Percentiles rank a stretch among this genome's conserved stretches.
Evolutionary conservation across 2,113 vertebrate species (phyloP).

Genomic region (Tetrax tetrax): DNA sequence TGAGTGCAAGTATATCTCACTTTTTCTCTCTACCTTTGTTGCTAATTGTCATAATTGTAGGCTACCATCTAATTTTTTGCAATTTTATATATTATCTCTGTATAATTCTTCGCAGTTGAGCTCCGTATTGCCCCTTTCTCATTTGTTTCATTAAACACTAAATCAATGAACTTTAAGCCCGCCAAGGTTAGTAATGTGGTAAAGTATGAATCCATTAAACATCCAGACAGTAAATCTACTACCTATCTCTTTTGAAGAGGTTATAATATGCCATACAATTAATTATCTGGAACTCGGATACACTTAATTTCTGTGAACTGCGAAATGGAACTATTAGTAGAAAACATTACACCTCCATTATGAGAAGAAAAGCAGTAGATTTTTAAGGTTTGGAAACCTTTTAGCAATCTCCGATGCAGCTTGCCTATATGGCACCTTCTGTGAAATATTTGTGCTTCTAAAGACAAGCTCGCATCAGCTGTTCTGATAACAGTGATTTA

Average conservation of each 20-base stretch:
- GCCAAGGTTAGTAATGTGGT: constrained; percentile 6
- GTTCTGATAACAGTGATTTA: background rate
- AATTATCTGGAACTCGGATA: constrained; percentile 5
- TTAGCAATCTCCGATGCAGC: background rate
- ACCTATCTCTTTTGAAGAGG: background rate
- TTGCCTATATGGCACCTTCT: background rate
- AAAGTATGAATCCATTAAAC: constrained; percentile 33
- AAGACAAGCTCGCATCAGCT: background rate
- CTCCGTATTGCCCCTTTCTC: background rate
- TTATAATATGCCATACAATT: background rate
- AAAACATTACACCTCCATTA: constrained; percentile 15
- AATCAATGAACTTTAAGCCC: constrained; percentile 28
- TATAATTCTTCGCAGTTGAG: background rate
- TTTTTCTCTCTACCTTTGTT: background rate
- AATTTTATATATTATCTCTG: background rate
- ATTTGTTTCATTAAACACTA: constrained; percentile 17
- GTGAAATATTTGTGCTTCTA: background rate
- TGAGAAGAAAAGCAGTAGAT: background rate
- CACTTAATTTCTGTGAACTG: constrained; percentile 24
- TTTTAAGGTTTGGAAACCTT: background rate
- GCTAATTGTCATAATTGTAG: background rate
- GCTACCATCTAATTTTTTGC: background rate
- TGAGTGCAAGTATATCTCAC: background rate
- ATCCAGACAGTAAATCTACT: constrained; percentile 1
- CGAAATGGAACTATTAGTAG: constrained; percentile 11